Conservation (phyloP, 1,140 invertebrate species). For the Drosophila auraria region DNA sequence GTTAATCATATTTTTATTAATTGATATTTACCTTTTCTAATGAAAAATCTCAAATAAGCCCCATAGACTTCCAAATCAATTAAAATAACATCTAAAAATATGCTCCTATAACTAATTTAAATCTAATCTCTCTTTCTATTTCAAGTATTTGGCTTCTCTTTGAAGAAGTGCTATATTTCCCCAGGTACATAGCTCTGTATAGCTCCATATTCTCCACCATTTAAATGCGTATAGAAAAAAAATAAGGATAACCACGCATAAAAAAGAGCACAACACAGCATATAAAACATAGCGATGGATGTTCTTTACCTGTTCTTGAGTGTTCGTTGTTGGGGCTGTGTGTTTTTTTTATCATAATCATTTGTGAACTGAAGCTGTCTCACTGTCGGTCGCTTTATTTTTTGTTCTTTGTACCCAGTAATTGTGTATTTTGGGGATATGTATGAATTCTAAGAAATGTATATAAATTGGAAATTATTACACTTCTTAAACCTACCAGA, state of each 20-base stretch:
- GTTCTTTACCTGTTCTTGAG: constrained; percentile 71
- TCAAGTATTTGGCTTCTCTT: no score
- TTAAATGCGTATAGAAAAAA: constrained; percentile 39
- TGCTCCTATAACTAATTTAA: no score
- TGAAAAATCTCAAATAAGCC: no score
- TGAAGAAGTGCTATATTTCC: neutral
- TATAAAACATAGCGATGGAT: constrained; percentile 55
- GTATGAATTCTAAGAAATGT: neutral
- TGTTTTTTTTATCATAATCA: constrained; percentile 71
- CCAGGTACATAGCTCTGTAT: neutral
- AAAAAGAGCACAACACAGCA: constrained; percentile 31
- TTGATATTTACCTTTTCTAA: no score
- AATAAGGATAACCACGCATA: constrained; percentile 14
- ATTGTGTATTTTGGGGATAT: neutral
- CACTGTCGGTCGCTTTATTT: constrained; percentile 5
- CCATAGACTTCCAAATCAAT: neutral
- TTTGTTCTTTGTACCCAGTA: constrained; percentile 1
- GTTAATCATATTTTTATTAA: no score
- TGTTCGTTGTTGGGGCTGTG: constrained; percentile 36
- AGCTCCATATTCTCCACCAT: constrained; percentile 12
- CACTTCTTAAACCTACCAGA: no score
- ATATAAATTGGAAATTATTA: neutral
- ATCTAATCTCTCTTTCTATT: neutral
- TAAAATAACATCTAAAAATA: neutral
- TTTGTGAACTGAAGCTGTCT: constrained; percentile 61